Percentiles rank a stretch among this genome's conserved stretches.
phyloP scores from a whole-genome alignment of 2,797 vertebrate genomes.

The Halcyon badia region DNA sequence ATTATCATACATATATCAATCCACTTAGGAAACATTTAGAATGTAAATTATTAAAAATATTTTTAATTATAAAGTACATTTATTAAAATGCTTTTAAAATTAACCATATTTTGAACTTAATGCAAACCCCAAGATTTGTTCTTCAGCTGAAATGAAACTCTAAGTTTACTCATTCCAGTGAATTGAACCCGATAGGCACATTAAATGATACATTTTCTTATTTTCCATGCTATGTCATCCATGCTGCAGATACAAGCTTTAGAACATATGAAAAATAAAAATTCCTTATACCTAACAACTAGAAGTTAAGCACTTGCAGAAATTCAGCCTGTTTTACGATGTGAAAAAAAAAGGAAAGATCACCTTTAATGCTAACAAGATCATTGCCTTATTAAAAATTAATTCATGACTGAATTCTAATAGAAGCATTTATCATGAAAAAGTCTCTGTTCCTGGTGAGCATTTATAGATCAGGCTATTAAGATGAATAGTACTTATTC shows the following conservation, averaged over 20 bases:
- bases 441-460: not conserved
- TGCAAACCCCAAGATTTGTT: not conserved
- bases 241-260: not conserved
- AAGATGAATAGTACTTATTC: conserved; percentile 35
- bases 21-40: not conserved
- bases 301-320: not conserved
- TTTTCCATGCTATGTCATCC: not conserved
- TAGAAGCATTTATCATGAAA: conserved; percentile 23
- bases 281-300: not conserved
- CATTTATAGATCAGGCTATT: conserved; percentile 41
- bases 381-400: conserved; percentile 50
- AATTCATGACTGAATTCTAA: conserved; percentile 28
- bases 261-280: not conserved
- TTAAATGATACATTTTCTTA: not conserved
- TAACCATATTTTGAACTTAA: not conserved
- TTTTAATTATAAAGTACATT: not conserved
- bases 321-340: not conserved
- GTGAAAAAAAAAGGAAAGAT: conserved; percentile 6
- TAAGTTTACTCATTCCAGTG: not conserved
- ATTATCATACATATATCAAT: not conserved
- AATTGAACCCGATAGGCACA: not conserved
- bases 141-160: not conserved
- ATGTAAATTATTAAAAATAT: not conserved
- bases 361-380: conserved; percentile 39
- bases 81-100: not conserved